Conservation (phyloP, 1,140 invertebrate genomes). For the Ericerus pela region DNA sequence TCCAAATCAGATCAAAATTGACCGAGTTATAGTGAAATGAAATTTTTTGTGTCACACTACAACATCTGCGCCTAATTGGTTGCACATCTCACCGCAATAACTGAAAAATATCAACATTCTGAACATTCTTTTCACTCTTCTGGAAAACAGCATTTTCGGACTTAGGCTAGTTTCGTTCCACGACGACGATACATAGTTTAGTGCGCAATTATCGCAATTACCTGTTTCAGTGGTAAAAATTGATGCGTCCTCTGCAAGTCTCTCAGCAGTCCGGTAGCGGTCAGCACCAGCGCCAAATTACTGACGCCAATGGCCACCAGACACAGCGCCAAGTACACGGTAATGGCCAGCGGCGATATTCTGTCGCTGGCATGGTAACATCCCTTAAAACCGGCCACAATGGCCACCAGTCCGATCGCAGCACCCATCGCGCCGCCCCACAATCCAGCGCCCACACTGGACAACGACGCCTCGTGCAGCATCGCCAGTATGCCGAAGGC, state of each 20-base stretch:
- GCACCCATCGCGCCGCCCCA: conserved; percentile 43
- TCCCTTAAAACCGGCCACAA: conserved; percentile 39
- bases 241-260: conserved; percentile 29
- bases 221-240: conserved; percentile 18
- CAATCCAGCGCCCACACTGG: conserved; percentile 40
- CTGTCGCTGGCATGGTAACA: conserved; percentile 31
- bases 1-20: too few species aligned
- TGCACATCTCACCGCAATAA: too few species aligned
- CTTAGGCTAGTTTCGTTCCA: too few species aligned
- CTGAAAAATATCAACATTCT: not conserved
- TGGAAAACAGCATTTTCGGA: too few species aligned
- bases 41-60: too few species aligned
- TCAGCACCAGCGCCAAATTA: conserved; percentile 41
- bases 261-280: conserved; percentile 40
- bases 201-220: too few species aligned
- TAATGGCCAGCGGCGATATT: conserved; percentile 32
- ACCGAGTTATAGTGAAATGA: too few species aligned
- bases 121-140: too few species aligned
- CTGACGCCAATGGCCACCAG: conserved; percentile 39
- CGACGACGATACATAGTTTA: too few species aligned
- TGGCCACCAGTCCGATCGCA: conserved; percentile 37
- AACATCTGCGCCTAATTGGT: too few species aligned
- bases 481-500: conserved; percentile 39
- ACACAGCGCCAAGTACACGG: conserved; percentile 40
- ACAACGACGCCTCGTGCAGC: conserved; percentile 38